Evolutionary conservation across 1,140 invertebrate species (phyloP).

Genomic region (Conus ventricosus): DNA sequence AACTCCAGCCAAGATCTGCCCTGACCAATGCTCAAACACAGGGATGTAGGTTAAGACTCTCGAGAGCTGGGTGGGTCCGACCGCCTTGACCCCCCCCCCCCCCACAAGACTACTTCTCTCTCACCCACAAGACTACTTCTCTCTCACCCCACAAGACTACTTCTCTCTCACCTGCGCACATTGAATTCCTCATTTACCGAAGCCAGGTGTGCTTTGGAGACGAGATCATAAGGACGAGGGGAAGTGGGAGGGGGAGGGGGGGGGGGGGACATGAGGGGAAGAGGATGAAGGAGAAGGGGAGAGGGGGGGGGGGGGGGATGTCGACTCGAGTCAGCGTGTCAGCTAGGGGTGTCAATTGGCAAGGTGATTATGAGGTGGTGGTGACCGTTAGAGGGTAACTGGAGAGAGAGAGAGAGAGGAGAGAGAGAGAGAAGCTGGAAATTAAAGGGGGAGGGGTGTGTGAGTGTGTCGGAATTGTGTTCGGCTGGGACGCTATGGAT

Average conservation of each 20-base stretch:
- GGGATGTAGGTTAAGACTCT: neutral
- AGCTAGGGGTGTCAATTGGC: slow-evolving; percentile 11
- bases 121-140: too few relatives aligned
- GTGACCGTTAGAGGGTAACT: too few relatives aligned
- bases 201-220: neutral
- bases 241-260: neutral
- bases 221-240: too few relatives aligned
- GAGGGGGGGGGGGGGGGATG: neutral
- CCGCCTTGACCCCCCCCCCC: too few relatives aligned
- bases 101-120: slow-evolving; percentile 5
- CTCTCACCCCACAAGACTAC: neutral
- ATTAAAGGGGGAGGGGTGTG: too few relatives aligned
- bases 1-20: neutral
- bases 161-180: neutral
- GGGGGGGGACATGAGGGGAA: too few relatives aligned
- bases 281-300: too few relatives aligned
- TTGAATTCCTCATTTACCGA: neutral
- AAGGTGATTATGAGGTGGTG: neutral
- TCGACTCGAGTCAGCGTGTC: neutral
- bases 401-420: neutral
- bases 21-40: neutral
- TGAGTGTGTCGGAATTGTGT: neutral
- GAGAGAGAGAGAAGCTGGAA: neutral
- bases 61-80: neutral
- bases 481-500: neutral